Evolutionary conservation across 2,888 invertebrate species (phyloP), one percentile per base, ranked within the genome.

Genomic region (Nowickia ferox): DNA sequence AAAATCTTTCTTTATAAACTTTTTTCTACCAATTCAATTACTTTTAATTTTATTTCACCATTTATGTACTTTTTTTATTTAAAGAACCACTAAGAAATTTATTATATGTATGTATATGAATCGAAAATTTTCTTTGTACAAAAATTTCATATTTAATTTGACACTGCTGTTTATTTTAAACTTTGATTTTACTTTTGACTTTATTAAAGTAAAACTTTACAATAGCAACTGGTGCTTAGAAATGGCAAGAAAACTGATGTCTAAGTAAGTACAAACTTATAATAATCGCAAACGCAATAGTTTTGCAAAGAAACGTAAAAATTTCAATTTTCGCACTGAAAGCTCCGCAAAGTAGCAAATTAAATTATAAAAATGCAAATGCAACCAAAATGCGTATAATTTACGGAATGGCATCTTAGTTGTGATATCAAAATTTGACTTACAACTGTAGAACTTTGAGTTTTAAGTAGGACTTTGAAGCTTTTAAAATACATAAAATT

Each of bases 291-390:
- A 51, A 19, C 40, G 19, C 46, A 17, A 51, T 59, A 74, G 51
- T 80, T 80, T 66, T 74, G 48, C 57, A 80, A 9, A 48, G 19
- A 66, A n/a, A 57, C 51, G 10, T 6, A 40, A 8, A 17, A 81
- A 75, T 51, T 61, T 66, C 48, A 75, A 68, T 68, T 61, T 51
- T 2, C 44, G 1, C 46, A 42, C 57, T 74, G 80, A 59, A 66
- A 59, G 13, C 57, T 17, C 48, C 46, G 10, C 42, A 38, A 40
- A 15, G 8, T 4, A 57, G 30, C 30, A 30, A 30, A 30, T 15
- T 3, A 19, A 22, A 55, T 11, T 3, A 4, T 9, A 15, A n/a
- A 38, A 15, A 38, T 57, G 9, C 3, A 53, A 53, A 53, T 53
- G 19, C 53, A 6, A 38, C 30, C 1, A 1, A 22, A 53, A 22